Evolutionary conservation across 2,797 vertebrate species (phyloP), one percentile per base, ranked within the genome.

Genomic region (Coccyzus lansbergi): DNA sequence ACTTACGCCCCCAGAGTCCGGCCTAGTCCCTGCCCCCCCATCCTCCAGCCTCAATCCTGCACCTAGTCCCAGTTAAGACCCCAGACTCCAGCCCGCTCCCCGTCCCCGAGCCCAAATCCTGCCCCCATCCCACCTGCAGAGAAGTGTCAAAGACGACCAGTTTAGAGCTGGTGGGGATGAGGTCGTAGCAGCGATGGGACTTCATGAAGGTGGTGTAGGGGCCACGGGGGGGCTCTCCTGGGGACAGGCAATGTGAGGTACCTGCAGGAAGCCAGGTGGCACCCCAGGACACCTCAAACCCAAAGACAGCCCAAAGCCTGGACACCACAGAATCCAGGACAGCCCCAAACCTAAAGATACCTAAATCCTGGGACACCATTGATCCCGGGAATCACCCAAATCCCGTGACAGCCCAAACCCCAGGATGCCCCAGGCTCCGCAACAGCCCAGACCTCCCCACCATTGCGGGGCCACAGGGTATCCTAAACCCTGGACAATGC

Each of bases 91-190:
- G 9, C 31, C 67, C 8, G 2, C 31, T 21, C 31, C 38, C 15
- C 1, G 3, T 5, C 14, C 31, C 20, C 25, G 38, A 17, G 12
- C 33, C 33, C 62, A 78, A n/a, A 5, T 7, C 15, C 53, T 3
- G 44, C 36, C 14, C 15, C 13, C 40, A 8, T 81, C 97, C 33
- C 46, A 99, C 99, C 98, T 99, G 99, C 68, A 99, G 98, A 48
- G 99, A 99, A 1, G 99, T 99, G 95, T 99, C 99, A 88, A 99
- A 99, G 33, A 99, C 99, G 31, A 99, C 99, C 83, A 99, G 96
- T 95, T 99, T 99, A 95, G 99, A 99, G 96, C 99, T 99, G 81
- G 99, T 99, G 53, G 99, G 99, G 91, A 99, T 99, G 21, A 99
- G 98, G 97, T 99, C 99, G 69, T 99, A 99, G 97, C 99, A 99